Evolutionary conservation across 2,888 invertebrate genomes (phyloP), one percentile per base, ranked within the genome.

Genomic region (Quadroppia sp.): DNA sequence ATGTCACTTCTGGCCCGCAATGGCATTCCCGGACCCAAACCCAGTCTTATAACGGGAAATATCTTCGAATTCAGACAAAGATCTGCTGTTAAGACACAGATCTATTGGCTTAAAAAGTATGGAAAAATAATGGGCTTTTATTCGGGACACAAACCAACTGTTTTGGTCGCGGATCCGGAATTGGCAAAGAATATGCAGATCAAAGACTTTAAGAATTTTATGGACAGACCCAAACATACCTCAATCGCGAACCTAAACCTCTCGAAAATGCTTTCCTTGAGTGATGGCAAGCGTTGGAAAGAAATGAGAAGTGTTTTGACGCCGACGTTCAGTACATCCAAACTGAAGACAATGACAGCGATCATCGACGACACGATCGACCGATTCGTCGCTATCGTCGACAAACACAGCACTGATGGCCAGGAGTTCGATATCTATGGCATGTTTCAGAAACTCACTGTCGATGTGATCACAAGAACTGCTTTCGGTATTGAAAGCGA

Each of bases 121-220:
- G 77, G 77, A 69, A 76, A 76, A 59, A 28, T 77, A 17, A 30
- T 36, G 30, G 77, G 77, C 4, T 77, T 75, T 64, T 77, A 75
- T 42, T 59, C 70, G 50, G 77, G 77, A 15, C 50, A 61, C 3
- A 74, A 67, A 28, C 77, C 77, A 2, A 73, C 71, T 9, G 61
- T 77, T 4, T 13, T 77, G 20, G 73, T 77, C 15, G 74, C 74
- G 13, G 77, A 77, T 70, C 53, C 73, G 2, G 77, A 78, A 6
- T 23, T 77, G 36, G 45, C 76, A 48, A 81, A 80, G 71, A 79
- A 80, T 25, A 77, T 82, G 28, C 78, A 81, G 56, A 79, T 82
- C 17, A 80, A 78, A 70, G 80, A 81, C 48, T 80, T 80, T 23
- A 76, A 80, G n/a, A 78, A 79, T 25, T 82, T 81, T 73, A 77